Evolutionary conservation across 2,888 invertebrate species (phyloP).

Genomic region (Meiosimyza decipiens): DNA sequence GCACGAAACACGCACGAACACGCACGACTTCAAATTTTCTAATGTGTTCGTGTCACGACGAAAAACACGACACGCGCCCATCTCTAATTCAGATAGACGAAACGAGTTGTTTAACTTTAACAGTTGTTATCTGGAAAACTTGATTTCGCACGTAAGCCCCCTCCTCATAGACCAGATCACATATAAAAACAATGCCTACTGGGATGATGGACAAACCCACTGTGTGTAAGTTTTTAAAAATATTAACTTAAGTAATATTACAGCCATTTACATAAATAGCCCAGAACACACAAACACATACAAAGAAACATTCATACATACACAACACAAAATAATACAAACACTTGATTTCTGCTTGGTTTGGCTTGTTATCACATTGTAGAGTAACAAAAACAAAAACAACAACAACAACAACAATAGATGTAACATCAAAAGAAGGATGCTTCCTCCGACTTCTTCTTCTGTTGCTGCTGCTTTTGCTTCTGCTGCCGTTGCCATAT

Average conservation of each 20-base stretch:
- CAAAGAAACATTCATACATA: conserved; percentile 6
- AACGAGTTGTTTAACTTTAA: too few species aligned
- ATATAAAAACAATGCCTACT: too few species aligned
- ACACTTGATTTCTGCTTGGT: conserved; percentile 14
- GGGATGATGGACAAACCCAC: too few species aligned
- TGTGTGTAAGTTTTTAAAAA: not conserved
- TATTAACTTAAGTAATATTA: not conserved
- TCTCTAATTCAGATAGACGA: too few species aligned
- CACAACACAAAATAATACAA: not conserved
- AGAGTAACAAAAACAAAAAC: conserved; percentile 3
- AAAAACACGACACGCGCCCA: too few species aligned
- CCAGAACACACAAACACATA: not conserved
- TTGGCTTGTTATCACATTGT: conserved; percentile 1
- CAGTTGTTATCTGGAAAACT: too few species aligned
- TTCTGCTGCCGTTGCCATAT: not conserved
- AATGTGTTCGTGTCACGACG: too few species aligned
- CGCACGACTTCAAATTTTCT: too few species aligned
- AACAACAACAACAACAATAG: conserved; percentile 23
- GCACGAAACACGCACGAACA: too few species aligned
- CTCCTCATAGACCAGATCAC: too few species aligned
- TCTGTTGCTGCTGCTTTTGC: not conserved
- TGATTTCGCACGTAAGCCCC: too few species aligned
- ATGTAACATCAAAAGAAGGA: conserved; percentile 22
- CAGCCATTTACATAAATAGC: not conserved
- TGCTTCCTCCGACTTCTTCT: not conserved